Conservation (phyloP, 2,888 invertebrate species). For the Lithosia quadra region DNA sequence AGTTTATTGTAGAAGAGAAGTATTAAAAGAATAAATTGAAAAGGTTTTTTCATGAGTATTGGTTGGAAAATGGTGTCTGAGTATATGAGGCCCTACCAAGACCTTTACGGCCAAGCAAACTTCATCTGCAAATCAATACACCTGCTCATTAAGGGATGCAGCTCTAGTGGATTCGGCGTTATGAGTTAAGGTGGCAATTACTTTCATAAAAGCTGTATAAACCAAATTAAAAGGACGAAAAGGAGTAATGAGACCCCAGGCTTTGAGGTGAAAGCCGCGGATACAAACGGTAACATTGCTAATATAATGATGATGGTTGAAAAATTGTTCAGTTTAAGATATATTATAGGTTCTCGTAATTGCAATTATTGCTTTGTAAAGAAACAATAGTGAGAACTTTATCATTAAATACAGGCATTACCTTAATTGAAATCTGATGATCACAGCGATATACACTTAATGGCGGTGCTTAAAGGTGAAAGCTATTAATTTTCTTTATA, state of each 20-base stretch:
- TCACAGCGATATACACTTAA: background rate
- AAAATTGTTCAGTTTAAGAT: background rate
- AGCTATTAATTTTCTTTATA: constrained; percentile 1
- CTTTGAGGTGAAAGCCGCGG: too few relatives aligned
- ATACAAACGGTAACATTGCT: too few relatives aligned
- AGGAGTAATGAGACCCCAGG: too few relatives aligned
- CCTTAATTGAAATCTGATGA: constrained; percentile 5
- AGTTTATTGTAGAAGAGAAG: constrained; percentile 10
- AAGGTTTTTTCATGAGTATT: background rate
- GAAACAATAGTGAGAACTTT: background rate
- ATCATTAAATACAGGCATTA: background rate
- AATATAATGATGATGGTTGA: background rate
- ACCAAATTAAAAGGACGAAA: background rate
- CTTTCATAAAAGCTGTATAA: background rate
- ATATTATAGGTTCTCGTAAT: too few relatives aligned
- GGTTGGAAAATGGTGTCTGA: too few relatives aligned
- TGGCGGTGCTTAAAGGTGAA: constrained; percentile 2
- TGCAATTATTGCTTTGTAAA: background rate
- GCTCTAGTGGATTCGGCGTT: too few relatives aligned
- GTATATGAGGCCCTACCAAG: background rate
- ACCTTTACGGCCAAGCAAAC: background rate
- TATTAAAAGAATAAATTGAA: background rate
- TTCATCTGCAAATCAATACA: background rate
- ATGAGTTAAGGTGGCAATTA: background rate
- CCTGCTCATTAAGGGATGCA: background rate